phyloP scores from a whole-genome alignment of 53 echinoderm and acorn worm species.

The Henricia sp. region DNA sequence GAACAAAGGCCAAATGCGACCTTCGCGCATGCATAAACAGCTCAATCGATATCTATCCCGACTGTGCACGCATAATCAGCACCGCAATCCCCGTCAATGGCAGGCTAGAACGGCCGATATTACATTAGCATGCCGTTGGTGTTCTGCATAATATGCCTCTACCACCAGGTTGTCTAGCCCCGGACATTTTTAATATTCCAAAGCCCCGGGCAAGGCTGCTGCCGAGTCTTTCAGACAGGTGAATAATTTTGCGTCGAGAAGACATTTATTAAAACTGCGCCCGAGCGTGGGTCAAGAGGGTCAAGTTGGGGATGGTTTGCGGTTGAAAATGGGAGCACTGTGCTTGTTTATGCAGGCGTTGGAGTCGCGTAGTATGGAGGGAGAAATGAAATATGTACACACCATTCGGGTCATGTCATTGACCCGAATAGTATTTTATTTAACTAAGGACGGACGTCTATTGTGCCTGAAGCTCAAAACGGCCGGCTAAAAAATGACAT shows the following conservation, averaged over 20 bases:
- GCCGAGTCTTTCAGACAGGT: too few relatives aligned
- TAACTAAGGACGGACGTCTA: conserved; percentile 30
- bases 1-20: conserved; percentile 52
- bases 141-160: background rate
- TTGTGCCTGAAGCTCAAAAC: background rate
- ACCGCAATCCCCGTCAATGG: conserved; percentile 22
- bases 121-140: background rate
- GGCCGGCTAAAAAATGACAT: conserved; percentile 16
- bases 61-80: conserved; percentile 41
- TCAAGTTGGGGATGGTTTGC: background rate
- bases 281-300: background rate
- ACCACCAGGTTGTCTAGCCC: background rate
- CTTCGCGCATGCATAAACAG: conserved; percentile 40
- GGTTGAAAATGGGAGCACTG: conserved; percentile 9
- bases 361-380: conserved; percentile 2
- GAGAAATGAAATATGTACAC: background rate
- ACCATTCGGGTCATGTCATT: conserved; percentile 39
- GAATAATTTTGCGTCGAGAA: too few relatives aligned
- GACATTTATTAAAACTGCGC: background rate
- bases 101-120: background rate
- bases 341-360: conserved; percentile 44
- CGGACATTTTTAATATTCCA: background rate
- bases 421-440: conserved; percentile 24
- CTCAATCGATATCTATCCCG: conserved; percentile 4
- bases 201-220: too few relatives aligned